A percentile compares a stretch with the other conserved stretches of the same genome.
phyloP scores from a whole-genome alignment of 2,888 invertebrate species.

The Eupithecia abbreviata region DNA sequence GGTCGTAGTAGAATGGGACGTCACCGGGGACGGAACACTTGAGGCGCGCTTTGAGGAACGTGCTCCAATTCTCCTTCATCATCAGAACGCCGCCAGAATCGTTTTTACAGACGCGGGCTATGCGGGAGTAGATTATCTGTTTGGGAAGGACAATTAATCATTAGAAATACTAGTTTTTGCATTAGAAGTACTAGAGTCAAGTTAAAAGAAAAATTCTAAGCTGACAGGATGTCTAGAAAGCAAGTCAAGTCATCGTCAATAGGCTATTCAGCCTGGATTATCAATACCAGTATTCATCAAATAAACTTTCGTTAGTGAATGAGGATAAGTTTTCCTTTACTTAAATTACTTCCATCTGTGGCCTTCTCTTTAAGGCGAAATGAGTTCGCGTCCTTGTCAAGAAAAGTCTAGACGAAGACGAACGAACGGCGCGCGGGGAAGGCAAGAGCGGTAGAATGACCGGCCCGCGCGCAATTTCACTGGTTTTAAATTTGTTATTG shows the following conservation, averaged over 20 bases:
- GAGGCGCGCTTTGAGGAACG: slow-evolving; percentile 93
- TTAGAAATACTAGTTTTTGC: background rate
- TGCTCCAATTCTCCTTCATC: slow-evolving; percentile 95
- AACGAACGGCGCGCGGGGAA: no score
- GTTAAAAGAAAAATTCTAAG: background rate
- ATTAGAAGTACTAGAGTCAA: background rate
- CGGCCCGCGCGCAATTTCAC: no score
- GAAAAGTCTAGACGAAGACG: no score
- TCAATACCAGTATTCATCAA: background rate
- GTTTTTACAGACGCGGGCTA: slow-evolving; percentile 95
- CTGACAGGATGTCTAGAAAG: background rate
- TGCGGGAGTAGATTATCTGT: slow-evolving; percentile 93
- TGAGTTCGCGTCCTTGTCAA: no score
- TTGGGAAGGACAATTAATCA: no score
- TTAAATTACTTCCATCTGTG: no score
- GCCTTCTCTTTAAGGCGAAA: no score
- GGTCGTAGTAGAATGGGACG: slow-evolving; percentile 94
- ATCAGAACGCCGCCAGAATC: slow-evolving; percentile 91
- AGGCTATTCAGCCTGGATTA: background rate
- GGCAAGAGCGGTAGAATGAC: no score
- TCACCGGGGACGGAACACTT: slow-evolving; percentile 93
- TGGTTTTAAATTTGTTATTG: no score
- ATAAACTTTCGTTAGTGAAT: no score
- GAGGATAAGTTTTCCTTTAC: no score
- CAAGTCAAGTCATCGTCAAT: background rate